phyloP scores from a whole-genome alignment of 2,888 invertebrate species.

The Sarcophaga carnaria region DNA sequence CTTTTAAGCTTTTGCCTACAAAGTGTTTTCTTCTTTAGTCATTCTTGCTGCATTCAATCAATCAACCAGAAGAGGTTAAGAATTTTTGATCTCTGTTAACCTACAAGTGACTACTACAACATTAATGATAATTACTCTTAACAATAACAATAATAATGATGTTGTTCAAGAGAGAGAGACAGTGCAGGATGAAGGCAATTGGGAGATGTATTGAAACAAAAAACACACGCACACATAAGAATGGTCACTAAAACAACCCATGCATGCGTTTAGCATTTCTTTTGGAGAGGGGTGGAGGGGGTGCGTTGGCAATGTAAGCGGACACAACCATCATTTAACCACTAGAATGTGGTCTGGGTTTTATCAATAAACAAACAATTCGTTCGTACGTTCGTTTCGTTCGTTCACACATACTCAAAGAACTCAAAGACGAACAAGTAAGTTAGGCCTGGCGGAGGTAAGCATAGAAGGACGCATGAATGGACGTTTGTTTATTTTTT shows the following conservation, averaged over 20 bases:
- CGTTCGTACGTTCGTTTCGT: too few relatives aligned
- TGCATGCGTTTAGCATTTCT: too few relatives aligned
- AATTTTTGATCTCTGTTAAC: slow-evolving; percentile 56
- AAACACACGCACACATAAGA: background rate
- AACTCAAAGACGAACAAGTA: too few relatives aligned
- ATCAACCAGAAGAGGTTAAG: slow-evolving; percentile 40
- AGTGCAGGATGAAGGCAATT: slow-evolving; percentile 1
- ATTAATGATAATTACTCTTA: background rate
- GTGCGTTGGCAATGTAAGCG: background rate
- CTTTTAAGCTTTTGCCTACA: background rate
- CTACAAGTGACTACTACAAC: slow-evolving; percentile 22
- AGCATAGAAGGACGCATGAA: too few relatives aligned
- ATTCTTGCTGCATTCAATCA: slow-evolving; percentile 3
- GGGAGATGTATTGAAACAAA: background rate
- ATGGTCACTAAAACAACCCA: background rate
- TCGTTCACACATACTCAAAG: too few relatives aligned
- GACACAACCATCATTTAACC: slow-evolving; percentile 25
- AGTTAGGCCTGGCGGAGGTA: too few relatives aligned
- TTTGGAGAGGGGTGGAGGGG: background rate
- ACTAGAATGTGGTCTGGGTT: slow-evolving; percentile 51
- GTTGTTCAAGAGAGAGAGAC: background rate
- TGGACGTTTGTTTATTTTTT: too few relatives aligned
- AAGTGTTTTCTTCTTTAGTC: background rate
- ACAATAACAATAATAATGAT: background rate
- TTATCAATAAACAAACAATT: slow-evolving; percentile 46